Percentiles rank a stretch among this genome's conserved stretches.
These are phyloP conservation scores for Dicerorhinus sumatrensis DNA, from an alignment of 2,113 vertebrate species.

Conservation along the genomic window DNA sequence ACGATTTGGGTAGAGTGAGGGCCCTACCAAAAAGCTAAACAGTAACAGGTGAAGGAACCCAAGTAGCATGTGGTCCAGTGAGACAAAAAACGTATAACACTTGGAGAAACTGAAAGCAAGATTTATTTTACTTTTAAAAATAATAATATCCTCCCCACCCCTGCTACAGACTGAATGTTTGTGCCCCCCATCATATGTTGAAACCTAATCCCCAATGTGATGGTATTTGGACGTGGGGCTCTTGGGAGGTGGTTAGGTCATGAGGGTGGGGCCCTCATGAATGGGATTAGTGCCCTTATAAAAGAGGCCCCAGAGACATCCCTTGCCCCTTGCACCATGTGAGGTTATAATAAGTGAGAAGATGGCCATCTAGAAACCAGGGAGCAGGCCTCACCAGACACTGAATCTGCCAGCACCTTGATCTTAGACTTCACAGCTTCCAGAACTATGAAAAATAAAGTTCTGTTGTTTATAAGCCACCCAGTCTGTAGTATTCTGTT, in stretches of 20 bases:
- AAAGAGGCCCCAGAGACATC: background rate
- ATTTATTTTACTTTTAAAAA: background rate
- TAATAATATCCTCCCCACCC: background rate
- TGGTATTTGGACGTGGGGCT: background rate
- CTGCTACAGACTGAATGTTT: background rate
- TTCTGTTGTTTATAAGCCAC: background rate
- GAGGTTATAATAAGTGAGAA: background rate
- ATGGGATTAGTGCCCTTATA: background rate
- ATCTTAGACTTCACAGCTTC: background rate
- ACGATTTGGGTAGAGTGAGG: background rate
- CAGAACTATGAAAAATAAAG: background rate
- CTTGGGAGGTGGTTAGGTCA: background rate
- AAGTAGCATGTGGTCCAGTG: background rate
- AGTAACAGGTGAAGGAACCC: background rate
- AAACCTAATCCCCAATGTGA: background rate
- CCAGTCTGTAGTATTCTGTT: background rate
- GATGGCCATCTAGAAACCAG: background rate
- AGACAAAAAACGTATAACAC: background rate
- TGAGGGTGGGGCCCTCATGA: background rate
- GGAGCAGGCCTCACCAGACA: background rate
- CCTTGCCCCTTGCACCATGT: background rate
- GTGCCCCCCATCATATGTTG: background rate
- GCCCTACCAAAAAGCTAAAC: background rate
- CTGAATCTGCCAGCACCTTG: background rate
- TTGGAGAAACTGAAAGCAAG: background rate